Evolutionary conservation across 1,140 invertebrate species (phyloP).

Genomic region (Pteromalus puparum): DNA sequence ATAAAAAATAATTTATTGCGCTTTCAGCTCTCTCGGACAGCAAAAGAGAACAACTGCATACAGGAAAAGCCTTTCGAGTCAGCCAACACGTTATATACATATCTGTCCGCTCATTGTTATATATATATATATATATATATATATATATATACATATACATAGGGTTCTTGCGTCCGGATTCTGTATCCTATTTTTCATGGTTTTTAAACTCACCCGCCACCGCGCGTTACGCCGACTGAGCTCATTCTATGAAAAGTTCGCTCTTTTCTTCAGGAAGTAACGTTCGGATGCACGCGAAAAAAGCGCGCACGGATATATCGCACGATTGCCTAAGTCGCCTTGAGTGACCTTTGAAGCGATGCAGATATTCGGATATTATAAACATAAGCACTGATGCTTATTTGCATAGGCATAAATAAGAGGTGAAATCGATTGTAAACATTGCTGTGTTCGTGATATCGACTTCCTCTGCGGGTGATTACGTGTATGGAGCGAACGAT

Average conservation of each 20-base stretch:
- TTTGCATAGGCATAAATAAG: background rate
- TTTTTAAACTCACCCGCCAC: constrained; percentile 52
- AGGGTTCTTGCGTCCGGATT: constrained; percentile 15
- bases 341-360: constrained; percentile 17
- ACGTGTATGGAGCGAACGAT: background rate
- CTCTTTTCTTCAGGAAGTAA: constrained; percentile 63
- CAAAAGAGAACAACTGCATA: background rate
- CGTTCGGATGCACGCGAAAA: constrained; percentile 51
- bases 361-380: background rate
- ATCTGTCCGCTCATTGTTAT: too few relatives aligned
- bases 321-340: constrained; percentile 56
- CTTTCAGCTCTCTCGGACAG: background rate
- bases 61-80: too few relatives aligned
- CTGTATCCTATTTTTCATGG: constrained; percentile 55
- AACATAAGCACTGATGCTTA: background rate
- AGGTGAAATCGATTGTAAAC: constrained; percentile 8
- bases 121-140: too few relatives aligned
- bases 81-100: too few relatives aligned
- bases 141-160: background rate
- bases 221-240: constrained; percentile 52
- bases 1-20: background rate
- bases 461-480: background rate
- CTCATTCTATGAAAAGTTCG: constrained; percentile 55
- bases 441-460: background rate
- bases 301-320: constrained; percentile 36